Conservation (phyloP, 2,797 vertebrate genomes). For the Okamejei kenojei region DNA sequence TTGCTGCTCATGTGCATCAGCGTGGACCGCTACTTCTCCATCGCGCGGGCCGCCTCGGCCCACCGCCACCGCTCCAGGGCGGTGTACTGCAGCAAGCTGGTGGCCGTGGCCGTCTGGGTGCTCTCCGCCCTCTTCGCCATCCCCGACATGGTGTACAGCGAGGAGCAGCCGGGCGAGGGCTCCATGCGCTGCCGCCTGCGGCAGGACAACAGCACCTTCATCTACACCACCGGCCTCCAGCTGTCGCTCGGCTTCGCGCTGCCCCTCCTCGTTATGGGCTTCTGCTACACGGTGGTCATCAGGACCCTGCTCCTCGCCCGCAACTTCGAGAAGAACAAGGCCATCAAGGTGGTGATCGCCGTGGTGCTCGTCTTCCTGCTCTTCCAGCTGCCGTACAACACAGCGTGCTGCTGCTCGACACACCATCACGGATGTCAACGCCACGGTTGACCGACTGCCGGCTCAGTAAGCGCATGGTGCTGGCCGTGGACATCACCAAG, state of each 20-base stretch:
- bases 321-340: conserved; percentile 84
- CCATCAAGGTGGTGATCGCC: conserved; percentile 85
- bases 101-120: conserved; percentile 71
- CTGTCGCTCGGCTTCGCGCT: conserved; percentile 75
- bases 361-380: conserved; percentile 76
- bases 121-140: conserved; percentile 69
- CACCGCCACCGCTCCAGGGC: conserved; percentile 75
- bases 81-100: conserved; percentile 72
- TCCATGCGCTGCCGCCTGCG: conserved; percentile 60
- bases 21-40: conserved; percentile 84
- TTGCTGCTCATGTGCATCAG: conserved; percentile 85
- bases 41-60: conserved; percentile 76
- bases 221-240: conserved; percentile 60
- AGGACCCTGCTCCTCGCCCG: conserved; percentile 75
- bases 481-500: conserved; percentile 75
- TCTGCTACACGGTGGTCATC: conserved; percentile 80
- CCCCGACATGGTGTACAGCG: conserved; percentile 72
- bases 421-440: conserved; percentile 58
- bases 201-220: conserved; percentile 44
- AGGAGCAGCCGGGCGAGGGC: conserved; percentile 46
- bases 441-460: conserved; percentile 53
- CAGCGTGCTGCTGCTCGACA: conserved; percentile 65
- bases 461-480: conserved; percentile 63
- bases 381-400: conserved; percentile 93
- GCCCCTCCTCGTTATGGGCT: conserved; percentile 76